Evolutionary conservation across 2,797 vertebrate species (phyloP).

Genomic region (Macropodus opercularis): DNA sequence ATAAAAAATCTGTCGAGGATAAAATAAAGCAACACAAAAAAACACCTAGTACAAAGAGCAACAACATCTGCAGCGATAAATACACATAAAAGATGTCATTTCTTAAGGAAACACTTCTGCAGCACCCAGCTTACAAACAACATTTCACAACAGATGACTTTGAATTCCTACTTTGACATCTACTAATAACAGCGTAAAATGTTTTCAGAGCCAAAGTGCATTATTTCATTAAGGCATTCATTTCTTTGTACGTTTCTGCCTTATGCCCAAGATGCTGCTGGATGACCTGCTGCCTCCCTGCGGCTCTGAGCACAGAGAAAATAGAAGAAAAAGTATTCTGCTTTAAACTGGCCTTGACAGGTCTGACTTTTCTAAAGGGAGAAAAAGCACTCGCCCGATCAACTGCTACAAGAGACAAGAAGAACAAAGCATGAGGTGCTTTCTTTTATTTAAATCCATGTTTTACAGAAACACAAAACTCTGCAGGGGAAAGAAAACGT

Average conservation of each 20-base stretch:
- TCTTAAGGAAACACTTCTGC: not conserved
- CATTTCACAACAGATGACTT: not conserved
- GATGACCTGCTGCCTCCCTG: conserved; percentile 54
- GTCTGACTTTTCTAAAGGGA: conserved; percentile 57
- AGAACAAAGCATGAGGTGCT: conserved; percentile 31
- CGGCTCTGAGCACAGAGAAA: conserved; percentile 27
- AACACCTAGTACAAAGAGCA: not conserved
- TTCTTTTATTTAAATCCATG: conserved; percentile 46
- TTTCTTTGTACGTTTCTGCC: conserved; percentile 36
- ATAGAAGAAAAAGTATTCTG: conserved; percentile 43
- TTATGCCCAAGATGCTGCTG: conserved; percentile 21
- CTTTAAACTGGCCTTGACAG: conserved; percentile 64
- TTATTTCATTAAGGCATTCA: conserved; percentile 31
- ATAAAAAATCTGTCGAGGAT: not conserved
- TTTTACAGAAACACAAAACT: conserved; percentile 38
- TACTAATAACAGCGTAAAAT: conserved; percentile 23
- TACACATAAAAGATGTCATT: too few relatives aligned
- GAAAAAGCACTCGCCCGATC: conserved; percentile 61
- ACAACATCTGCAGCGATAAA: too few relatives aligned
- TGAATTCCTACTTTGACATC: conserved; percentile 10
- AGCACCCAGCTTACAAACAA: not conserved
- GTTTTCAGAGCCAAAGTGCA: conserved; percentile 27
- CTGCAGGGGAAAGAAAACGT: conserved; percentile 23
- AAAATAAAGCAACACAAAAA: too few relatives aligned
- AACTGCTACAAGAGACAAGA: conserved; percentile 46